phyloP scores from a whole-genome alignment of 2,888 invertebrate genomes.

The Xanthorhoe designata region DNA sequence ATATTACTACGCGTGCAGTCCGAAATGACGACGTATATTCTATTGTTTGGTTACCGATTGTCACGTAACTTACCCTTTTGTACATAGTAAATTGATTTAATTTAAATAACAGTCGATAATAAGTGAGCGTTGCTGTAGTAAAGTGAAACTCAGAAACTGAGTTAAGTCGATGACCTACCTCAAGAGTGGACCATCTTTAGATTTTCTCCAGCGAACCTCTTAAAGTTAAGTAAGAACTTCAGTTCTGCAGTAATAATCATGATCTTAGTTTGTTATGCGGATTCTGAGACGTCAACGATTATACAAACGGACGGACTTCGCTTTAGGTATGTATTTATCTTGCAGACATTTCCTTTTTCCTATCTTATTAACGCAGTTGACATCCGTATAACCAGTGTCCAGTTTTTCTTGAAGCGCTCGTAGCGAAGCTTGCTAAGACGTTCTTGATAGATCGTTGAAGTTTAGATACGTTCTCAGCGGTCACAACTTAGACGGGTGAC shows the following conservation, averaged over 20 bases:
- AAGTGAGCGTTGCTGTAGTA: not conserved
- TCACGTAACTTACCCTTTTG: slow-evolving; percentile 26
- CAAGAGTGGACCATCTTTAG: not conserved
- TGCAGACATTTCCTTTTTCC: slow-evolving; percentile 34
- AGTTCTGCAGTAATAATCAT: too few species aligned
- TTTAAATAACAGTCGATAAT: slow-evolving; percentile 11
- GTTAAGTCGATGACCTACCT: not conserved
- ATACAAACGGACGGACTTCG: slow-evolving; percentile 22
- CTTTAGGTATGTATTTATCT: slow-evolving; percentile 23
- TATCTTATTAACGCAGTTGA: slow-evolving; percentile 20
- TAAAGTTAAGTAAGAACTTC: too few species aligned
- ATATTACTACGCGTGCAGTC: slow-evolving; percentile 53
- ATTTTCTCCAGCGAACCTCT: too few species aligned
- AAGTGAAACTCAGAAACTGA: not conserved
- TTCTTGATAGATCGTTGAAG: not conserved
- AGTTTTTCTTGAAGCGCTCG: too few species aligned
- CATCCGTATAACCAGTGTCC: slow-evolving; percentile 23
- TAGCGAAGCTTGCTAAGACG: too few species aligned
- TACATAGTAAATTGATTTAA: slow-evolving; percentile 17
- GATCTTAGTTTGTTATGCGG: not conserved
- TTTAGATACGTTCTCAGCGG: too few species aligned
- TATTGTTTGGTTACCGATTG: slow-evolving; percentile 53
- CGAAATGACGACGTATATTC: slow-evolving; percentile 60
- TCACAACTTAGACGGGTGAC: too few species aligned
- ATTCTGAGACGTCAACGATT: slow-evolving; percentile 5